phyloP scores from a whole-genome alignment of 2,113 vertebrate genomes.

The Struthidea cinerea region DNA sequence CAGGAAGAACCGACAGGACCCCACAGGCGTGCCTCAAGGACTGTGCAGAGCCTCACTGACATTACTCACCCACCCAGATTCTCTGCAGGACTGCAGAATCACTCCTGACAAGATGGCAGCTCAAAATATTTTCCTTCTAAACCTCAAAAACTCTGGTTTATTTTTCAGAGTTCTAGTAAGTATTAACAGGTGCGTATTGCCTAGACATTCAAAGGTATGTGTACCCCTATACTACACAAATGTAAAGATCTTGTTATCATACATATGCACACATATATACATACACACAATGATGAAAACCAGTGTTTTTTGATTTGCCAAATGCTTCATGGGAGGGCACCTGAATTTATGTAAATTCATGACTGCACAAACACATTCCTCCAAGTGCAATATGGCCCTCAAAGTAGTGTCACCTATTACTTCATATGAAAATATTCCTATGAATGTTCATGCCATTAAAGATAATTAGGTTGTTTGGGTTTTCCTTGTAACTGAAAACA shows the following conservation, averaged over 20 bases:
- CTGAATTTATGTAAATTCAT: conserved; percentile 18
- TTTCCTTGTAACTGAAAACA: conserved; percentile 45
- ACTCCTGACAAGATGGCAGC: not conserved
- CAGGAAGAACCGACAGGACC: not conserved
- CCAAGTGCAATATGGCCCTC: not conserved
- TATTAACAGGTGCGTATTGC: not conserved
- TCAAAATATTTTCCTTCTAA: not conserved
- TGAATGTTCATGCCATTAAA: conserved; percentile 33
- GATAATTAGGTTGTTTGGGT: not conserved
- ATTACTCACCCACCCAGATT: not conserved
- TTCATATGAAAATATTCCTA: conserved; percentile 13
- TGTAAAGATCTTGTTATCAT: not conserved
- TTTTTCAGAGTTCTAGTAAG: not conserved
- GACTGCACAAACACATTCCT: not conserved
- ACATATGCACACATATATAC: not conserved
- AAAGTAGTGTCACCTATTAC: conserved; percentile 12
- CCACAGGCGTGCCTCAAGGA: rapidly evolving
- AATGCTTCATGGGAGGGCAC: not conserved
- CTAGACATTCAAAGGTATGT: not conserved
- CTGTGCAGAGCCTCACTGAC: not conserved
- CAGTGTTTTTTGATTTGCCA: not conserved
- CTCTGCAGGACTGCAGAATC: not conserved
- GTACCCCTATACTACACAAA: not conserved
- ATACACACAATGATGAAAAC: not conserved
- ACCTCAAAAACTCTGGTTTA: not conserved